phyloP scores from a whole-genome alignment of 1,140 invertebrate species.

The Anoplophora glabripennis region DNA sequence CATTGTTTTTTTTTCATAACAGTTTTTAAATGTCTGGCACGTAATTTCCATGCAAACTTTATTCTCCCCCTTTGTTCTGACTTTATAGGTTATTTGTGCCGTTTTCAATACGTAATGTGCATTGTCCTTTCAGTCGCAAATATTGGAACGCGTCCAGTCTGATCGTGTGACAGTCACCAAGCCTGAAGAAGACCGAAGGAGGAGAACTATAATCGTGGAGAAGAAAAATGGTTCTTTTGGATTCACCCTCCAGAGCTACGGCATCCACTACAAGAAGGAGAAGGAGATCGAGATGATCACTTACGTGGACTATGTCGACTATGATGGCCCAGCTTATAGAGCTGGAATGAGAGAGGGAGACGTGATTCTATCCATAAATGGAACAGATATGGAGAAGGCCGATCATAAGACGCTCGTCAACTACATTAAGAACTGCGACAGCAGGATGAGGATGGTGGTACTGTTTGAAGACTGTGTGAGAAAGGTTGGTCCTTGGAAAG shows the following conservation, averaged over 20 bases:
- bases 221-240: constrained; percentile 90
- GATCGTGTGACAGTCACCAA: constrained; percentile 72
- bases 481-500: constrained; percentile 60
- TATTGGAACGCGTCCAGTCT: constrained; percentile 78
- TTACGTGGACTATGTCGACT: constrained; percentile 94
- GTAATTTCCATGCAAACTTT: too few relatives aligned
- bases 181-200: constrained; percentile 76
- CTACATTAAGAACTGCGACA: constrained; percentile 86
- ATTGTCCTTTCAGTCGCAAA: constrained; percentile 53
- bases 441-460: constrained; percentile 90
- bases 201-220: constrained; percentile 87
- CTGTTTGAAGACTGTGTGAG: constrained; percentile 92
- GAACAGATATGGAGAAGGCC: constrained; percentile 85
- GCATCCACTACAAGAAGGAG: constrained; percentile 90
- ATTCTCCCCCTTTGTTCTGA: too few relatives aligned
- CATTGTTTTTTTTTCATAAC: too few relatives aligned
- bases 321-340: constrained; percentile 82
- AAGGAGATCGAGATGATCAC: constrained; percentile 90
- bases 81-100: too few relatives aligned
- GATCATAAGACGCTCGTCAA: constrained; percentile 88
- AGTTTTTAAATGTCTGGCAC: too few relatives aligned
- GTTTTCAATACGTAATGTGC: too few relatives aligned
- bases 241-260: constrained; percentile 92
- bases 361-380: constrained; percentile 93
- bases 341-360: constrained; percentile 93